Evolutionary conservation across 2,797 vertebrate genomes (phyloP).

Genomic region (Phataginus tricuspis): DNA sequence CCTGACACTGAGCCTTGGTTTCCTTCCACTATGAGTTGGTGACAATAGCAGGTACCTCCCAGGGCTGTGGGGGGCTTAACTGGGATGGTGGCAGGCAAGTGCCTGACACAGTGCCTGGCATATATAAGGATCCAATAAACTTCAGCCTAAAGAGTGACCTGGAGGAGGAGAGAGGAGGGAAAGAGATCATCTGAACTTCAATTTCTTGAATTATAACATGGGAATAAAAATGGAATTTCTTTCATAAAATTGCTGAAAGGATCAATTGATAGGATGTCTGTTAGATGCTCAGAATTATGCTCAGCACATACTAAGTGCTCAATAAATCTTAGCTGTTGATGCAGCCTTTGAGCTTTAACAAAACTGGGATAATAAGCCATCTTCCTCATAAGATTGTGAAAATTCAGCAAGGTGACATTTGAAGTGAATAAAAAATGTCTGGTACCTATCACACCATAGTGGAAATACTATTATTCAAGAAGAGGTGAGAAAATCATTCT

Average conservation of each 20-base stretch:
- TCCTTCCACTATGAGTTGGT: neutral
- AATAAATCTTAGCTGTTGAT: neutral
- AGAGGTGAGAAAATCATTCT: accelerated
- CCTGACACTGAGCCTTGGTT: neutral
- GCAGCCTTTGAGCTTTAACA: neutral
- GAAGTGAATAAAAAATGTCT: neutral
- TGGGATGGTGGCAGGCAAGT: neutral
- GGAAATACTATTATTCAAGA: accelerated
- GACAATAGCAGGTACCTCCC: neutral
- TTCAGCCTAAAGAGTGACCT: neutral
- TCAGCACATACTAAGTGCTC: neutral
- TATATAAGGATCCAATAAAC: accelerated
- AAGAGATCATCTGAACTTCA: too few relatives aligned
- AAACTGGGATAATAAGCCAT: too few relatives aligned
- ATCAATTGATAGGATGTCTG: accelerated
- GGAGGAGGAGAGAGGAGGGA: neutral
- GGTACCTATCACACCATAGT: accelerated
- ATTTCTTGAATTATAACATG: neutral
- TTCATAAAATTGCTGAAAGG: neutral
- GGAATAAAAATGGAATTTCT: neutral
- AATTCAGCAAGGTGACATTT: too few relatives aligned
- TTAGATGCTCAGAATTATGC: accelerated
- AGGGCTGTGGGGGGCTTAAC: neutral
- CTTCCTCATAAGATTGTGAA: accelerated
- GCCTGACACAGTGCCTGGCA: neutral